Conservation (phyloP, 2,797 vertebrate species). For the Tapirus indicus region DNA sequence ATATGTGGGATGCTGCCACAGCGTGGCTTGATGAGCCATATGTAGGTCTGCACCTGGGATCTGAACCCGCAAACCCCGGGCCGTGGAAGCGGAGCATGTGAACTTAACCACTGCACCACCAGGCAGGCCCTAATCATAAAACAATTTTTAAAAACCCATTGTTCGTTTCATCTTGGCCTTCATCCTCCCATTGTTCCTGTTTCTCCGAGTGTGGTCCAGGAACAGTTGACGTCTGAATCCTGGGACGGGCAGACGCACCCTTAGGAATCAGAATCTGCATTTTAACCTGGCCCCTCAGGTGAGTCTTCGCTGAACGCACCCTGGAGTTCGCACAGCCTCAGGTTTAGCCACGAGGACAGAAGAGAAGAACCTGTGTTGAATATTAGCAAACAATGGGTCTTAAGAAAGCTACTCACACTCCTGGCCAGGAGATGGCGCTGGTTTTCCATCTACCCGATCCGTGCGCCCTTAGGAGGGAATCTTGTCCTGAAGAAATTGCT, state of each 20-base stretch:
- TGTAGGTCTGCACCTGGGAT: background rate
- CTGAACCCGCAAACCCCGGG: background rate
- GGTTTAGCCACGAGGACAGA: background rate
- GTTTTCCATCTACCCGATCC: background rate
- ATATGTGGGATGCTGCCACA: no score
- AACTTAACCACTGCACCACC: no score
- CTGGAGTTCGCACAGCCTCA: background rate
- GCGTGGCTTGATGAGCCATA: background rate
- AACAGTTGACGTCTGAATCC: background rate
- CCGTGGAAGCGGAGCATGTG: no score
- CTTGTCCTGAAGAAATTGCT: background rate
- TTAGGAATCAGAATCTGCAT: background rate
- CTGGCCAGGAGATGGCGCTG: conserved; percentile 57
- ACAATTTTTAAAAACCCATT: background rate
- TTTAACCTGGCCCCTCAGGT: background rate
- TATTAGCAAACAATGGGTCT: background rate
- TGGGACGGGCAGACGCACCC: background rate
- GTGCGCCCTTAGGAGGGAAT: fast-evolving
- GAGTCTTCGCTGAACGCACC: background rate
- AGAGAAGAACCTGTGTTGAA: background rate
- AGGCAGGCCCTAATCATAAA: background rate
- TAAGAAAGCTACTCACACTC: background rate
- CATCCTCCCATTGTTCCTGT: background rate
- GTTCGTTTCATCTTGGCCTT: background rate
- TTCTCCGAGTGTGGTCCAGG: background rate